phyloP scores from a whole-genome alignment of 2,888 invertebrate genomes.

The Autographa gamma region DNA sequence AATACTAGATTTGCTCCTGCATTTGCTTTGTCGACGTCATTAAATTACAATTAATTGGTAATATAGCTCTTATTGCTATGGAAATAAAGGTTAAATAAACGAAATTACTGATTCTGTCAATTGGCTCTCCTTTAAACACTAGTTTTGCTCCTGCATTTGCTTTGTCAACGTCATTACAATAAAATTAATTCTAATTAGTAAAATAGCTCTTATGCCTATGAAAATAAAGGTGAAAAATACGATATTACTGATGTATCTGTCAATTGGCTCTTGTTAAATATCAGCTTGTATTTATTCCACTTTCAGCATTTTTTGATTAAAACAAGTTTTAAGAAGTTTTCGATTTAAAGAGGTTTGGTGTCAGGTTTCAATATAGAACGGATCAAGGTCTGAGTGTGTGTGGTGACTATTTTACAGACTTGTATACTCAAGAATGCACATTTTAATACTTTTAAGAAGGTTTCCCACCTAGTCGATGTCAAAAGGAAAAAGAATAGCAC shows the following conservation, averaged over 20 bases:
- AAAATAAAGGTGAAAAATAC: background rate
- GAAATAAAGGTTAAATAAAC: background rate
- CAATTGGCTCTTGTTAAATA: constrained; percentile 13
- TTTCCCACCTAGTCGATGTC: too few species aligned
- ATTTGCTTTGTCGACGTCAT: constrained; percentile 33
- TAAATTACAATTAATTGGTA: background rate
- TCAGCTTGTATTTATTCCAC: background rate
- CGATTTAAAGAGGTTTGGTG: background rate
- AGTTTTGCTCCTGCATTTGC: constrained; percentile 40
- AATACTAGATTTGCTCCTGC: constrained; percentile 45
- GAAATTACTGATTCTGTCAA: constrained; percentile 11
- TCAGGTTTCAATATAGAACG: background rate
- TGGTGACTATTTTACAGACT: background rate
- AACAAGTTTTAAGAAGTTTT: background rate
- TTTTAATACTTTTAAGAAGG: background rate
- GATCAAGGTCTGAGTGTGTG: background rate
- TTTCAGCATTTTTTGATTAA: background rate
- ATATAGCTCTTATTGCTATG: background rate
- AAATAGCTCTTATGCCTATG: background rate
- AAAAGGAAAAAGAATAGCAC: too few species aligned
- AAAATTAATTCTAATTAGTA: background rate
- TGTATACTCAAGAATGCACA: background rate
- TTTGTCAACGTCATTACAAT: constrained; percentile 21
- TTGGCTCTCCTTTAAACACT: constrained; percentile 39
- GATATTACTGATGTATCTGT: constrained; percentile 10